Base-by-base conservation (phyloP, 1,140 invertebrate genomes). In the Lethocerus indicus region DNA sequence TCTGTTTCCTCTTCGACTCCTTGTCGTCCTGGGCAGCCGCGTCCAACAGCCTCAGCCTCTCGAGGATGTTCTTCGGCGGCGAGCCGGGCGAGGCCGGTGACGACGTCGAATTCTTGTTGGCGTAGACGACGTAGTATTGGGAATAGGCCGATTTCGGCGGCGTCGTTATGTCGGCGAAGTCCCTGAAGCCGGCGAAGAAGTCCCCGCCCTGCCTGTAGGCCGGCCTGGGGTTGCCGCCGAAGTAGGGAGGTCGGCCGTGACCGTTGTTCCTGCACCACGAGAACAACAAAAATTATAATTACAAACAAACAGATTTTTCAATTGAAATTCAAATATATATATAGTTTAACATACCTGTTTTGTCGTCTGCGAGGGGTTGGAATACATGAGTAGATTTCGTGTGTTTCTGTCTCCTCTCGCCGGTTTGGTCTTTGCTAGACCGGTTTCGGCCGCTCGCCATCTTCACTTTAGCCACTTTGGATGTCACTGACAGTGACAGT, bases 161-260 rank as follows among this genome's bases (percentile, higher is more conserved):
- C 6, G 81, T 78, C 35, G 85, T 87, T 24, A 88, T 87, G 56
- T 89, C 86, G 1, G 86, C 85, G 58, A 89, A 89, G 58, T 89
- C 86, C 52, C 83, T 73, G 67, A 89, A 89, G 59, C 88, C 87
- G 3, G 83, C 82, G 57, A 89, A 89, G 58, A 83, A 82, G 56
- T 84, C 78, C 13, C 55, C 60, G 3, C 57, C 57, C 24, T 54
- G 50, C 14, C 55, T 51, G 53, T 54, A 59, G 18, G 52, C 37
- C 14, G 67, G 65, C 53, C 70, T 69, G 1, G 70, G 66, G 29
- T 71, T 69, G 43, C 63, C 65, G 46, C 64, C 71, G 39, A 71
- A 72, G 7, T 68, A 63, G 2, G 73, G 70, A 3, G 77, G 77
- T 44, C 79, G 65, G 1, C 75, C 75, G 52, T 78, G 76, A 0